Base-by-base conservation (phyloP, 2,113 vertebrate species). In the Heliornis fulica region DNA sequence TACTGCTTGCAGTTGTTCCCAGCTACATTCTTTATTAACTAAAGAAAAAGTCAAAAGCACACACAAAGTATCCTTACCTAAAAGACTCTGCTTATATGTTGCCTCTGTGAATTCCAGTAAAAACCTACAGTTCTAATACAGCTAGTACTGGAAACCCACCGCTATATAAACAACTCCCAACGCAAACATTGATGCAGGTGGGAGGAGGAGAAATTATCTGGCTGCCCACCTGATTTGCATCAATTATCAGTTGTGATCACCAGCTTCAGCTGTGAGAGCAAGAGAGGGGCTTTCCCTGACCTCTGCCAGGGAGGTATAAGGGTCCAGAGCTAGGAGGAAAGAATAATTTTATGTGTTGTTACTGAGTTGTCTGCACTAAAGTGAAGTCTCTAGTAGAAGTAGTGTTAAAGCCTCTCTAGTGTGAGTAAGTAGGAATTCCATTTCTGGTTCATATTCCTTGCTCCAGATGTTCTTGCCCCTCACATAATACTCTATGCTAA, bases 91-190 rank as follows among this genome's bases (percentile, higher is more conserved):
- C 54, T 74, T 23, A 17, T 13, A 18, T 6, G 6, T 2, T 22
- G 4, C 2, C 29, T 16, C 28, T 40, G 10, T 34, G 2, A 45
- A 38, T 3, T 25, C 45, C 50, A 36, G 7, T 1, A 40, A 22
- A 41, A 2, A 0, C 2, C 43, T 14, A 0, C 1, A 17, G 36
- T 85, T 59, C 41, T 11, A 61, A 23, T 8, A n/a, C 7, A 71
- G 4, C 13, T 53, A 17, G 36, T 5, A 3, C 11, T 5, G 1
- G 1, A 36, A 9, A 6, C 17, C 45, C 60, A 15, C 5, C 29
- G 29, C 32, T 11, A 1, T 16, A 11, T 2, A 45, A n/a, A n/a
- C n/a, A n/a, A n/a, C 20, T 46, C 46, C 3, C 3, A 34, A 4
- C 16, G 28, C 46, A 15, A 29, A 32, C 11, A 38, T 11, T 28